Evolutionary conservation across 2,888 invertebrate species (phyloP), one percentile per base, ranked within the genome.

Genomic region (Hirtodrosophila trivittata): DNA sequence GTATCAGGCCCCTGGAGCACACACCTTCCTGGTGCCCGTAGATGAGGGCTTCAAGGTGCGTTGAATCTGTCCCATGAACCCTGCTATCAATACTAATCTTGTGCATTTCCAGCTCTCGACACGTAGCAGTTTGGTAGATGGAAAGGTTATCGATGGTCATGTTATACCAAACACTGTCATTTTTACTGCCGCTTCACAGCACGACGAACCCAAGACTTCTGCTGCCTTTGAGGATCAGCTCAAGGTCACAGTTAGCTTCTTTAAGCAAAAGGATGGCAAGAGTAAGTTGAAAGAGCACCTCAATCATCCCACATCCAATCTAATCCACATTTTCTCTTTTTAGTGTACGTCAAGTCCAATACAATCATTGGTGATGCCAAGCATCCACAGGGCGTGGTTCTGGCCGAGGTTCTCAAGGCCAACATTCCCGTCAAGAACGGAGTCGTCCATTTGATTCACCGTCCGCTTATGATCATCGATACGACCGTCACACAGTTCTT

Each of bases 351-450:
- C 10, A 95, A 96, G 89, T 97, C 96, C 14, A 95, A 97, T 89
- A 97, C 96, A 1, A 92, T 95, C 33, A 92, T 95, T 35, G 95
- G 95, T 1, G 96, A 96, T 86, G 92, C 93, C 1, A 94, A 93
- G 75, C 96, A 97, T 89, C 93, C 94, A 9, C 93, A 94, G 49
- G 97, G 97, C 7, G 96, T 96, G 1, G 97, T 97, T 0, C 91
- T 97, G 68, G 96, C 97, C 0, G 96, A 97, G 90, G 96, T 98
- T 66, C 94, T 97, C 6, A 94, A 95, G 88, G 95, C 95, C 26
- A 97, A 98, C 90, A 97, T 98, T 73, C 97, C 97, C 0, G 96
- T 97, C 21, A 94, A 94, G 87, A 98, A 97, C 87, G 97, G 98
- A 26, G 97, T 98, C 0, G 94, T 98, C 3, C 98, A 98, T 91